Base-by-base conservation (phyloP, 2,888 invertebrate genomes). In the Phengaris alcon region DNA sequence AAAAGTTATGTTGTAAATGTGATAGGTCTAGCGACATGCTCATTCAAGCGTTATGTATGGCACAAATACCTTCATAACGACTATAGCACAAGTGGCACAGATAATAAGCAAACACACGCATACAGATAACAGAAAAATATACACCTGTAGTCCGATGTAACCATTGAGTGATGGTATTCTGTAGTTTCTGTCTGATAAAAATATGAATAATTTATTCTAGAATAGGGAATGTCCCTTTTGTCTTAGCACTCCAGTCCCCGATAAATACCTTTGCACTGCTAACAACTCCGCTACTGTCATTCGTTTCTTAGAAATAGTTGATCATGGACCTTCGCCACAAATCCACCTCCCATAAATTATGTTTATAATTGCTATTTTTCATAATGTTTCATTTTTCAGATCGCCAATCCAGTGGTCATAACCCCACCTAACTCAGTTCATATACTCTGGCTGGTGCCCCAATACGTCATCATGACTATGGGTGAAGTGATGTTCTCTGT, bases 401-500 rank as follows among this genome's bases (percentile, higher is more conserved):
- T 80, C 0, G 86, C 88, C 2, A 87, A 89, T 10, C 80, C 84
- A 76, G 82, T 94, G 12, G 87, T 84, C 6, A 92, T 97, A 51
- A 96, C 96, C 0, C 89, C 95, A 3, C 94, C 96, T 0, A 97
- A 97, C 86, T 94, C 95, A 1, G 87, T 98, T 2, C 96, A 97
- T 82, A 97, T 99, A 84, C 86, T 97, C 6, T 97, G 96, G 96
- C 95, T 98, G 82, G 85, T 99, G 35, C 99, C 99, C 0, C 99
- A 99, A 87, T 99, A 98, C 85, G 90, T 99, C 73, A 94, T 99
- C 15, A 97, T 99, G 83, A 98, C 99, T 0, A 95, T 97, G 83
- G 99, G 96, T 0, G 99, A 99, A 90, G 97, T 99, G 68, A 97
- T 99, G 96, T 98, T 99, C 88, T 98, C 98, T 0, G 97, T 99